Conservation (phyloP, 2,113 vertebrate species). For the Astur gentilis region DNA sequence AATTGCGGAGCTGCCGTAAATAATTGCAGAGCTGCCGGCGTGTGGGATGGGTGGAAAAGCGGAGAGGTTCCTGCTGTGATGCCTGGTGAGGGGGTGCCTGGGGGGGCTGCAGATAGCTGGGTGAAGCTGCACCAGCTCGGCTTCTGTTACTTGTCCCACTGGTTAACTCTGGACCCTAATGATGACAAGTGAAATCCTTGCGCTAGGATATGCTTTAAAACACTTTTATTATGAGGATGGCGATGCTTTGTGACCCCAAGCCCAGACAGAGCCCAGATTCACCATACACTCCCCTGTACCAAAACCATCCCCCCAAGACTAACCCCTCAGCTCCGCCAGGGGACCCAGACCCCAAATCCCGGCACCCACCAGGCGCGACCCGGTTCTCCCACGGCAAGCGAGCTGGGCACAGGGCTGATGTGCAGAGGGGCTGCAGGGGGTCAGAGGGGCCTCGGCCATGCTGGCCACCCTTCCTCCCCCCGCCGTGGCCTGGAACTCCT, state of each 20-base stretch:
- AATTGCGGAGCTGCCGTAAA: neutral
- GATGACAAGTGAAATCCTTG: neutral
- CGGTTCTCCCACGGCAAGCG: rapidly evolving
- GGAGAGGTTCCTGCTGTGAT: neutral
- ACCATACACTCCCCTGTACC: rapidly evolving
- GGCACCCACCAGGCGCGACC: rapidly evolving
- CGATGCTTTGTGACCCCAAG: neutral
- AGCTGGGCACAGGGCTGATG: neutral
- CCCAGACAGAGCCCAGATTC: neutral
- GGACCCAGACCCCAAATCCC: neutral
- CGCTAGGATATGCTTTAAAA: rapidly evolving
- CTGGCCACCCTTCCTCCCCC: constrained; percentile 20
- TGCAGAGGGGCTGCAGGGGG: neutral
- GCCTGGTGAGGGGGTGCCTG: rapidly evolving
- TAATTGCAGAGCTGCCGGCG: neutral
- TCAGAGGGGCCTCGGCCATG: constrained; percentile 9
- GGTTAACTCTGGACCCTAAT: neutral
- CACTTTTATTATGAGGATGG: neutral
- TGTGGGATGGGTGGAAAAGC: neutral
- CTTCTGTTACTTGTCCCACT: neutral
- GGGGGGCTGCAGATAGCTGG: neutral
- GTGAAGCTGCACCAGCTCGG: rapidly evolving
- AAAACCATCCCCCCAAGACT: neutral
- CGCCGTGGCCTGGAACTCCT: constrained; percentile 68
- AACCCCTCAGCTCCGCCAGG: rapidly evolving